Conservation (phyloP, 2,797 vertebrate species). For the Falco columbarius region DNA sequence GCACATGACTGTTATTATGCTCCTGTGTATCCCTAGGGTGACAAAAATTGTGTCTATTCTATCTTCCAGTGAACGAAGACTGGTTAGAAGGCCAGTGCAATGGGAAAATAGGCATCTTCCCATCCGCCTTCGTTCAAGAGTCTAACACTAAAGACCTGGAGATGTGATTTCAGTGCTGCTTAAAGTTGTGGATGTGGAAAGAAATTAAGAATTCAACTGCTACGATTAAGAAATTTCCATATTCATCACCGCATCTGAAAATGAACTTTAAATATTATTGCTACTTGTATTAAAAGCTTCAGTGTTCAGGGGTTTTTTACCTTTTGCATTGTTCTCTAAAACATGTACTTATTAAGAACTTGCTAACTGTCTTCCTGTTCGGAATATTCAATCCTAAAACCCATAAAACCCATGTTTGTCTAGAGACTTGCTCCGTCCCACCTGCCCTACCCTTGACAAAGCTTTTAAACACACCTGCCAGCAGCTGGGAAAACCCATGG, state of each 20-base stretch:
- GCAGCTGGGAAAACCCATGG: background rate
- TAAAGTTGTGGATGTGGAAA: background rate
- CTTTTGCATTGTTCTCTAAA: background rate
- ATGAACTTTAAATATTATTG: background rate
- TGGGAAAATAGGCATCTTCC: conserved; percentile 91
- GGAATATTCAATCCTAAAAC: background rate
- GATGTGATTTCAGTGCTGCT: background rate
- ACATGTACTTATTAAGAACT: background rate
- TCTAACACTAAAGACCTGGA: background rate
- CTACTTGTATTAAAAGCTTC: background rate
- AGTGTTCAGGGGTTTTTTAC: background rate
- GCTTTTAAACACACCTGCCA: background rate
- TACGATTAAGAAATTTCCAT: background rate
- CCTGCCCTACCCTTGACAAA: background rate
- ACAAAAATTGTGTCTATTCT: background rate
- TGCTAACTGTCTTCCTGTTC: background rate
- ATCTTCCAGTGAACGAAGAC: conserved; percentile 88
- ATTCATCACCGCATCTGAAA: background rate
- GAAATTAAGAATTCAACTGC: background rate
- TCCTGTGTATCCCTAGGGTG: background rate
- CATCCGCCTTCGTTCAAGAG: conserved; percentile 84
- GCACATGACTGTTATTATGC: background rate
- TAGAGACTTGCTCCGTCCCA: background rate
- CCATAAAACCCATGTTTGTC: background rate
- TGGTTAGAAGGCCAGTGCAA: conserved; percentile 93